Percentiles rank a stretch among this genome's conserved stretches.
These are phyloP conservation scores for Anser cygnoides DNA, from an alignment of 2,113 vertebrate species.

Conservation along the genomic window DNA sequence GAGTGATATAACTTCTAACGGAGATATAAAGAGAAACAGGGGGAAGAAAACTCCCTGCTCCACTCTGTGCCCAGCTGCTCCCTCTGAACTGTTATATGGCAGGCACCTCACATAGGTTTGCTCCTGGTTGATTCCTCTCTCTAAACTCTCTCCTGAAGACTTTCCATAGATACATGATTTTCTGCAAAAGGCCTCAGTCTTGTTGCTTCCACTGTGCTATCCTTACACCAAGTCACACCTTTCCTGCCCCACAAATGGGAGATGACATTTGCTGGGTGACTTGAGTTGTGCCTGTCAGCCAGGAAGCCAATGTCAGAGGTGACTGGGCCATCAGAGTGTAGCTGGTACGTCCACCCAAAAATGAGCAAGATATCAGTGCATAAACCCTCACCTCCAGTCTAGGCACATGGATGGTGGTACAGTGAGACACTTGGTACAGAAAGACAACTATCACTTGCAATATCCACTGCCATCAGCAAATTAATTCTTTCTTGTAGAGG, in stretches of 20 bases:
- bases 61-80: not conserved
- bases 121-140: not conserved
- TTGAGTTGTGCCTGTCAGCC: not conserved
- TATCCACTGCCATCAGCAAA: not conserved
- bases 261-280: not conserved
- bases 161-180: not conserved
- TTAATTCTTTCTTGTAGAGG: not conserved
- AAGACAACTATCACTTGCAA: not conserved
- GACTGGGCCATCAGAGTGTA: not conserved
- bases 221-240: not conserved
- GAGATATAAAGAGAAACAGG: not conserved
- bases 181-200: not conserved
- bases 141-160: not conserved
- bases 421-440: not conserved
- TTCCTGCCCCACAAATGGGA: fast-evolving
- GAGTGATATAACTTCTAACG: fast-evolving
- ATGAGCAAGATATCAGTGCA: not conserved
- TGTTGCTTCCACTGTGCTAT: not conserved
- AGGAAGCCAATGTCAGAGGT: not conserved
- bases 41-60: fast-evolving
- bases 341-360: not conserved
- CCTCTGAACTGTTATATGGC: not conserved
- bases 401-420: not conserved
- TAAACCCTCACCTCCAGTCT: not conserved
- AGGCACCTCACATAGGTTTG: not conserved